Conservation (phyloP, 2,888 invertebrate species). For the Pristionchus arcanus region DNA sequence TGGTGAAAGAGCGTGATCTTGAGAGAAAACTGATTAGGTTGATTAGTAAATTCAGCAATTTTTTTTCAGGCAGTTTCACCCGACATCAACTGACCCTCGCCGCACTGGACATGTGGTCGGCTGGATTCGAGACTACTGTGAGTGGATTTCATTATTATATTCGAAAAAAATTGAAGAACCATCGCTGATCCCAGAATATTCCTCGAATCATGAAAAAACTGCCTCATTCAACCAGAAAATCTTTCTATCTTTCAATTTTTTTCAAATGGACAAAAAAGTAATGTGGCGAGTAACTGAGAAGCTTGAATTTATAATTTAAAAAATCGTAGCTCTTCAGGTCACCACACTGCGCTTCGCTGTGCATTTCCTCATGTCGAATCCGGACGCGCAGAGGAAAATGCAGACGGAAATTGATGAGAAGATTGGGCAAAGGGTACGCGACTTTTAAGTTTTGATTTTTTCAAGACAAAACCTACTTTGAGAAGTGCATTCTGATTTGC, state of each 20-base stretch:
- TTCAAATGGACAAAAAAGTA: no score
- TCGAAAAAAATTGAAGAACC: no score
- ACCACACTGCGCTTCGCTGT: constrained; percentile 37
- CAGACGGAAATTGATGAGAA: constrained; percentile 42
- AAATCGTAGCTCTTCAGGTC: background rate
- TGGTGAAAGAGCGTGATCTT: no score
- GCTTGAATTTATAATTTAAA: no score
- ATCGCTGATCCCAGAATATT: no score
- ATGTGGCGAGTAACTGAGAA: no score
- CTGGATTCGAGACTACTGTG: constrained; percentile 8
- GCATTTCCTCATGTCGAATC: constrained; percentile 27
- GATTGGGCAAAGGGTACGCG: constrained; percentile 31
- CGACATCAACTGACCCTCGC: background rate
- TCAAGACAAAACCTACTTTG: background rate
- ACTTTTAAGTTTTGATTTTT: background rate
- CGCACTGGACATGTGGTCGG: constrained; percentile 16
- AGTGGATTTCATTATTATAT: background rate
- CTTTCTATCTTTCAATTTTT: no score
- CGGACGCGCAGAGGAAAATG: constrained; percentile 29
- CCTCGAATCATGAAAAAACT: no score
- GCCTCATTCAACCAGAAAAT: no score
- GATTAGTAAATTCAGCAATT: no score
- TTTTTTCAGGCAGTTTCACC: background rate
- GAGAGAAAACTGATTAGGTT: no score
- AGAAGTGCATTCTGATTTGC: no score